Base-by-base conservation (phyloP, 2,113 vertebrate species). In the Sigmodon hispidus region DNA sequence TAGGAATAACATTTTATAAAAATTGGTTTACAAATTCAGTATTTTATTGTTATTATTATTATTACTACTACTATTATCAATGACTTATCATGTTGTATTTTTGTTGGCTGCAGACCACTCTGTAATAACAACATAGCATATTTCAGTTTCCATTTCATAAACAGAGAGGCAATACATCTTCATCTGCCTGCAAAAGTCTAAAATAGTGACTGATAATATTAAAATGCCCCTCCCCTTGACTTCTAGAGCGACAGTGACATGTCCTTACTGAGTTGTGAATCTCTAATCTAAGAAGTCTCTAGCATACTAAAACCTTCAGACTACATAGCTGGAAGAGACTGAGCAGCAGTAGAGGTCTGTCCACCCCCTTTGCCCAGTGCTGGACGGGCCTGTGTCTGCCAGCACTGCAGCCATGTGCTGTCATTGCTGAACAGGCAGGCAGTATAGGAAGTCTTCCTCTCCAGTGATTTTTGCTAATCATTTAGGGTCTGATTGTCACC, bases 1-100 rank as follows among this genome's bases (percentile, higher is more conserved):
- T 48, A 92, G n/a, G 15, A 24, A 63, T 75, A 75, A 34, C 67
- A 69, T 84, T 73, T 72, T 34, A 67, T 79, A 12, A 75, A 85
- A 85, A 57, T 89, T 94, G 7, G 26, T 63, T 84, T 17, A 63
- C 55, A 50, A 67, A 96, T 59, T 61, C 57, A 85, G 43, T 8
- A 43, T 89, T 94, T 72, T 86, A 48, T 10, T 83, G 59, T 90
- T 93, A 81, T 45, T 76, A 48, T 45, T 84, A 36, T 91, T 57
- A 85, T 83, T 80, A 59, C 88, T 31, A 70, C 7, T n/a, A n/a
- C n/a, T n/a, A n/a, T n/a, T n/a, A n/a, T n/a, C n/a, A n/a, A n/a
- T n/a, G n/a, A n/a, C 76, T 94, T 84, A 52, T 9, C 55, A 5
- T 65, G 26, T 34, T n/a, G 9, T 69, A 13, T 94, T 90, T 88